These are phyloP conservation scores for Tupiocoris notatus DNA, from an alignment of 2,888 invertebrate species.

Conservation along the genomic window DNA sequence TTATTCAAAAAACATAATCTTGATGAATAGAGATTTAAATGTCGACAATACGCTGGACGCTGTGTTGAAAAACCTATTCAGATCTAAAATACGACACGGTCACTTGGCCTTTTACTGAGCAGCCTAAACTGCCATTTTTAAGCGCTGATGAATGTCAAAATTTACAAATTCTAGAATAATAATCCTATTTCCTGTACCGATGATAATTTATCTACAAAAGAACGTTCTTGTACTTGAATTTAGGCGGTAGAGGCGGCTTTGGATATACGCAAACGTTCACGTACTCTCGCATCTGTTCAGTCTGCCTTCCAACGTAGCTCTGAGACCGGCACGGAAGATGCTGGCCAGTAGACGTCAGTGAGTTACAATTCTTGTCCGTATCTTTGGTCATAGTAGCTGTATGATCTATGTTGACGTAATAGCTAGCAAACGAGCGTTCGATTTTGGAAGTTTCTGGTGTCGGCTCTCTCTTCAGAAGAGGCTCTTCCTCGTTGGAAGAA, in stretches of 20 bases:
- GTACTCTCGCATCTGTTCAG: constrained; percentile 42
- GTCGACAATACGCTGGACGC: too few species aligned
- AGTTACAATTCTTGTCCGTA: constrained; percentile 1
- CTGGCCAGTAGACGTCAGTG: background rate
- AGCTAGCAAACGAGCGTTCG: background rate
- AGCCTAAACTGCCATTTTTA: too few species aligned
- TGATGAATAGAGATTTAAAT: too few species aligned
- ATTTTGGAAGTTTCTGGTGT: background rate
- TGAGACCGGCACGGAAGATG: constrained; percentile 28
- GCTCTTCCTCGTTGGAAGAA: constrained; percentile 27
- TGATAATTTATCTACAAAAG: constrained; percentile 42
- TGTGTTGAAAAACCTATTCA: too few species aligned
- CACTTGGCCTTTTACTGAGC: too few species aligned
- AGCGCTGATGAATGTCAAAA: too few species aligned
- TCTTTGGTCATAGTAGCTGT: constrained; percentile 40
- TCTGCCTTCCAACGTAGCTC: constrained; percentile 21
- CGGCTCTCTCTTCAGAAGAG: background rate
- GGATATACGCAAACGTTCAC: constrained; percentile 47
- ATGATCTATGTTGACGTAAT: constrained; percentile 31
- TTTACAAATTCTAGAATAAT: too few species aligned
- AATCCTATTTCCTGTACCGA: too few species aligned
- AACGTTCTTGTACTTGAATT: constrained; percentile 46
- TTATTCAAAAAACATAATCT: too few species aligned
- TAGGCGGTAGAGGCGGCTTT: constrained; percentile 47
- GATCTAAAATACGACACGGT: too few species aligned